Conservation (phyloP, 2,888 invertebrate species). For the Erannis defoliaria region DNA sequence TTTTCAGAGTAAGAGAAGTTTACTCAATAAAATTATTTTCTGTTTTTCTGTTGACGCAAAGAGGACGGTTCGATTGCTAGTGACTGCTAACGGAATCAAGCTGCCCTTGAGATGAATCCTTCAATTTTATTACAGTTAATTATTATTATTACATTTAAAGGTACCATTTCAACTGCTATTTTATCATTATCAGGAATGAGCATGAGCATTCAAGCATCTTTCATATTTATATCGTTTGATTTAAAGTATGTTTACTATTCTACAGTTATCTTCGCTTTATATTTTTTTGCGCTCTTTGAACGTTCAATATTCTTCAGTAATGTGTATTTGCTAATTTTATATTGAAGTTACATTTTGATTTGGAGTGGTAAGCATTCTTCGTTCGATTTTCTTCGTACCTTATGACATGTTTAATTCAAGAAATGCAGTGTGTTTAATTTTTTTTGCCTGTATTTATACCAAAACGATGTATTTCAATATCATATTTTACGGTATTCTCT, state of each 20-base stretch:
- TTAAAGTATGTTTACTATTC: constrained; percentile 49
- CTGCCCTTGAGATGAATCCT: background rate
- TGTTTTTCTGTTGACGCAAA: background rate
- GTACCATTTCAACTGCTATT: constrained; percentile 8
- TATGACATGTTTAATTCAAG: background rate
- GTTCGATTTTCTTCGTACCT: background rate
- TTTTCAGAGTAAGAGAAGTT: too few relatives aligned
- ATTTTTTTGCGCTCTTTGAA: constrained; percentile 12
- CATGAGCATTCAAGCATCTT: constrained; percentile 55
- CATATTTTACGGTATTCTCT: too few relatives aligned
- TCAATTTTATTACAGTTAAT: too few relatives aligned
- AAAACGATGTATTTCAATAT: background rate
- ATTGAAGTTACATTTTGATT: background rate
- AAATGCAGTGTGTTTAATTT: constrained; percentile 15
- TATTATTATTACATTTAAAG: too few relatives aligned
- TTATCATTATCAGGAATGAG: constrained; percentile 62
- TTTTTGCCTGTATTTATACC: background rate
- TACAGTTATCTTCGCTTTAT: constrained; percentile 27
- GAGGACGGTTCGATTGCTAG: background rate
- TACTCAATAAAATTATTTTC: background rate
- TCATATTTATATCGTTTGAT: constrained; percentile 34
- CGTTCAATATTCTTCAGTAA: background rate
- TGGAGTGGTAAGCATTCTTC: constrained; percentile 37
- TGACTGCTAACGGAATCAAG: background rate
- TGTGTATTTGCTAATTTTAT: background rate